Evolutionary conservation across 2,113 vertebrate genomes (phyloP).

Genomic region (Pseudorasbora parva): DNA sequence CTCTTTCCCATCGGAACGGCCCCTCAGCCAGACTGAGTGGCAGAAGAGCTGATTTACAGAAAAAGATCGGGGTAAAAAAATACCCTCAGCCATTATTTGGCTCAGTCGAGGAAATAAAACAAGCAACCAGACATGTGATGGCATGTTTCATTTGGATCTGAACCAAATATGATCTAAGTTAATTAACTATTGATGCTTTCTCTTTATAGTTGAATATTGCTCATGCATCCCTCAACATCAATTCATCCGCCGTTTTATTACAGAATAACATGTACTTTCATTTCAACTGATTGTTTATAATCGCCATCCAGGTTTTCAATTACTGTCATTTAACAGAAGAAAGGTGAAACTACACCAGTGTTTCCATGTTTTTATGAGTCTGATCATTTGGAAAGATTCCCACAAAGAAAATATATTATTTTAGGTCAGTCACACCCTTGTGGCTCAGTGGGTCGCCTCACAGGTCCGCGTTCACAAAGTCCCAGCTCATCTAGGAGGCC

Average conservation of each 20-base stretch:
- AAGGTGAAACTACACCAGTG: neutral
- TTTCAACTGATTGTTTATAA: neutral
- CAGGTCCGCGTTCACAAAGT: too few relatives aligned
- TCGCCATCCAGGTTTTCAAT: neutral
- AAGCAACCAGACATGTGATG: neutral
- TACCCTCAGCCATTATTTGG: neutral
- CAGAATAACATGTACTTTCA: neutral
- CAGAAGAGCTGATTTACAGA: neutral
- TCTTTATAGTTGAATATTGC: neutral
- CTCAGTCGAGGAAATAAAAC: neutral
- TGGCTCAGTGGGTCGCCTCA: too few relatives aligned
- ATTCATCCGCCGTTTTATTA: neutral
- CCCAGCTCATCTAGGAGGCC: too few relatives aligned
- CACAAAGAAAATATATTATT: conserved; percentile 25
- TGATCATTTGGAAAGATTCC: conserved; percentile 9
- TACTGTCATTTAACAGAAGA: neutral
- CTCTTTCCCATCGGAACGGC: too few relatives aligned
- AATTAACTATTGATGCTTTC: neutral
- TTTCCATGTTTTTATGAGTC: neutral
- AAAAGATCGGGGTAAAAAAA: neutral
- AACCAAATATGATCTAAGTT: neutral
- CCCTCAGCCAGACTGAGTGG: too few relatives aligned
- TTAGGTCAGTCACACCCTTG: neutral
- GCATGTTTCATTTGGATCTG: neutral
- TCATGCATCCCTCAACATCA: neutral